phyloP scores from a whole-genome alignment of 2,888 invertebrate genomes.

The Slavum lentiscoides region DNA sequence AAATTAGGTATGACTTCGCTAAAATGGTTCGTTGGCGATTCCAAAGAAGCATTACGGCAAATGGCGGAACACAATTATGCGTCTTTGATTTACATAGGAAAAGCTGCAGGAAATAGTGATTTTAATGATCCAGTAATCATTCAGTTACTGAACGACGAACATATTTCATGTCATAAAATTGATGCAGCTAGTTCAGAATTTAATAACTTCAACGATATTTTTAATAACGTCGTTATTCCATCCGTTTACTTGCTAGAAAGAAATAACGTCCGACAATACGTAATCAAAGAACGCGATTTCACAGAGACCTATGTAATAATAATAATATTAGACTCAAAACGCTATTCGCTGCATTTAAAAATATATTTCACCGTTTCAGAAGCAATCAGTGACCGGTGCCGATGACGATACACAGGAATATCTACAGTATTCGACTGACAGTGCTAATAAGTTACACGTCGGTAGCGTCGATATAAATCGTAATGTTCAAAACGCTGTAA shows the following conservation, averaged over 20 bases:
- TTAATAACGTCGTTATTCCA: background rate
- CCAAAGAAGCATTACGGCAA: background rate
- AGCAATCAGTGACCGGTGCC: background rate
- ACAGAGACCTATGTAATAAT: background rate
- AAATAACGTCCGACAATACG: background rate
- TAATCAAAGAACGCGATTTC: background rate
- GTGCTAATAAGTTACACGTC: too few relatives aligned
- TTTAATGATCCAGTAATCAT: background rate
- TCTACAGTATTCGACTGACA: too few relatives aligned
- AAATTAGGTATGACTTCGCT: background rate
- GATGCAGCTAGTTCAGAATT: background rate
- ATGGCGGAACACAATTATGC: background rate
- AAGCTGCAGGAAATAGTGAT: background rate
- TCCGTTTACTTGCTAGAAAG: conserved; percentile 14
- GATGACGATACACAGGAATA: too few relatives aligned
- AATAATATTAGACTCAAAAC: background rate
- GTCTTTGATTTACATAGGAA: background rate
- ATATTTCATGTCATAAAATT: conserved; percentile 11
- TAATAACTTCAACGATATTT: background rate
- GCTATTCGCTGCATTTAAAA: background rate
- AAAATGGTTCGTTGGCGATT: background rate
- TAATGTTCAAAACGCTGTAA: too few relatives aligned
- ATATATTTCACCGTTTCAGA: background rate
- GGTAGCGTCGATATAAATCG: too few relatives aligned
- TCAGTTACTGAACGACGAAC: background rate